These are phyloP conservation scores for Rhabdophis nuchalis DNA, from an alignment of 2,797 vertebrate species.

Conservation along the genomic window DNA sequence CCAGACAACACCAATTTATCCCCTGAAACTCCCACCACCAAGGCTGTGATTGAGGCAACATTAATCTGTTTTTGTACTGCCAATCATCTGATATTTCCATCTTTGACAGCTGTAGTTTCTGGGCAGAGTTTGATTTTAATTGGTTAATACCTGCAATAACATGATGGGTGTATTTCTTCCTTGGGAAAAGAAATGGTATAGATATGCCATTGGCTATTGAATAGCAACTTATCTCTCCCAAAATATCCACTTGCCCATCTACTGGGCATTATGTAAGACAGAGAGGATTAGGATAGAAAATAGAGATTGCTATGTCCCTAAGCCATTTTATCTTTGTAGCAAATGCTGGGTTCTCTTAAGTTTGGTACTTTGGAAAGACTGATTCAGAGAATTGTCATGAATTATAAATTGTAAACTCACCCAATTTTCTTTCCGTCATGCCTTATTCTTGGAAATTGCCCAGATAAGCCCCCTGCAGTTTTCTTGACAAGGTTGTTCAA, in stretches of 20 bases:
- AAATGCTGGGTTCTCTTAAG: background rate
- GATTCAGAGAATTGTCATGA: background rate
- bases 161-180: background rate
- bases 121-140: background rate
- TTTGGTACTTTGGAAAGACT: background rate
- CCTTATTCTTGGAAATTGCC: background rate
- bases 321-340: background rate
- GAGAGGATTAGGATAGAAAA: background rate
- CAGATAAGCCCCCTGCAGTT: background rate
- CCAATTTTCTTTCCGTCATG: background rate
- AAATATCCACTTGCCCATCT: background rate
- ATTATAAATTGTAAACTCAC: background rate
- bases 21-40: background rate
- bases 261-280: background rate
- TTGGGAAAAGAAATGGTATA: background rate
- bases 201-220: background rate
- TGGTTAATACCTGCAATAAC: background rate
- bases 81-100: background rate
- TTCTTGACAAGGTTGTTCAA: background rate
- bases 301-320: background rate
- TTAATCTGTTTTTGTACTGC: background rate
- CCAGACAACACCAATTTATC: background rate
- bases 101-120: background rate
- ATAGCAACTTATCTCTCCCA: background rate
- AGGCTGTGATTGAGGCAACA: background rate